Conservation (phyloP, 2,113 vertebrate genomes). For the Festucalex cinctus region DNA sequence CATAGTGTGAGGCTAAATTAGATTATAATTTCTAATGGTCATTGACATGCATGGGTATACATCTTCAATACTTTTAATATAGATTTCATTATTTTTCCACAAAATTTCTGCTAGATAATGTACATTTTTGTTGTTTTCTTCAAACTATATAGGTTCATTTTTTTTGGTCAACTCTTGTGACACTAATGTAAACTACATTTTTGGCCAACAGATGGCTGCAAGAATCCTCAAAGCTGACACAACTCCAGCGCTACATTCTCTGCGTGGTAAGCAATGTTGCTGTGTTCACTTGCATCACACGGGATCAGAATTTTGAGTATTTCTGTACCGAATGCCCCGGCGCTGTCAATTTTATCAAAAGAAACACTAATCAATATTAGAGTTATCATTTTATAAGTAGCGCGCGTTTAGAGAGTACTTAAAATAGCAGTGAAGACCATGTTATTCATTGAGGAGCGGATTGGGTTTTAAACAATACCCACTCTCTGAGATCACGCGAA, state of each 20-base stretch:
- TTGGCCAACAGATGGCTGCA: slow-evolving; percentile 43
- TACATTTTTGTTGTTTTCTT: neutral
- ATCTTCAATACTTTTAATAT: no score
- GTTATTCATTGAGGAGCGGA: neutral
- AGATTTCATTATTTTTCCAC: neutral
- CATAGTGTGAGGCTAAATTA: no score
- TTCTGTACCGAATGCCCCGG: fast-evolving
- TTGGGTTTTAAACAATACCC: no score
- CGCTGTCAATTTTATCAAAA: neutral
- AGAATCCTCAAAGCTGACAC: neutral
- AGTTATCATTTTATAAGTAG: neutral
- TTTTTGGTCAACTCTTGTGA: neutral
- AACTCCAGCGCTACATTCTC: slow-evolving; percentile 22
- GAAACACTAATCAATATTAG: neutral
- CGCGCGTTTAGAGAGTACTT: neutral
- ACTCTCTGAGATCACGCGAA: neutral
- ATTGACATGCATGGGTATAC: no score
- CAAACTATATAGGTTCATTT: neutral
- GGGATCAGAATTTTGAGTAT: fast-evolving
- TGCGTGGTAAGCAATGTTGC: slow-evolving; percentile 13
- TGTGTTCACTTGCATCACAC: slow-evolving; percentile 22
- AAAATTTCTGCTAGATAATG: neutral
- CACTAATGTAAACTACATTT: neutral
- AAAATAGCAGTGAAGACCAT: neutral
- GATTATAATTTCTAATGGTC: no score